These are phyloP conservation scores for Venturia canescens DNA, from an alignment of 1,140 invertebrate species.

Conservation along the genomic window DNA sequence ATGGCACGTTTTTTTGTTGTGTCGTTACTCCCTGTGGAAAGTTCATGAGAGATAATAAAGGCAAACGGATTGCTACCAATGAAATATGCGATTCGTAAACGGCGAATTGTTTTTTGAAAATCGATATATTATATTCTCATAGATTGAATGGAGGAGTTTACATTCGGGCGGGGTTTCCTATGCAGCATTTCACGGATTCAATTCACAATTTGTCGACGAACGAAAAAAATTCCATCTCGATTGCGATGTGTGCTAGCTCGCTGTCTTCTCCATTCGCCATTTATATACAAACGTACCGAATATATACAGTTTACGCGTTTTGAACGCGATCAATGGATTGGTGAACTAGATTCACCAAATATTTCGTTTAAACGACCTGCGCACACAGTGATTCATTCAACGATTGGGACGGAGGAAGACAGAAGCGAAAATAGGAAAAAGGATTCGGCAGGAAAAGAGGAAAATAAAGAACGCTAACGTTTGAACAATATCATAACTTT, in stretches of 20 bases:
- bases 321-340: neutral
- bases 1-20: too few species aligned
- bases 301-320: conserved; percentile 27
- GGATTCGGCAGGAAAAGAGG: neutral
- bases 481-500: neutral
- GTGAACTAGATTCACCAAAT: conserved; percentile 39
- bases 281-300: neutral
- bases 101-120: conserved; percentile 4
- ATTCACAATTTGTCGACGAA: conserved; percentile 40
- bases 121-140: neutral
- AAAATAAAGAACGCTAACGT: neutral
- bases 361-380: conserved; percentile 27
- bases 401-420: neutral
- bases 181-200: conserved; percentile 39
- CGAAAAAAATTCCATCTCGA: conserved; percentile 15
- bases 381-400: conserved; percentile 8
- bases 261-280: conserved; percentile 2
- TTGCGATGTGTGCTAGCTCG: neutral
- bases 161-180: neutral
- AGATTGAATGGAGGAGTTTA: neutral
- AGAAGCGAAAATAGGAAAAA: neutral
- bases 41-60: conserved; percentile 45
- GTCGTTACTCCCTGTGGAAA: neutral
- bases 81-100: neutral
- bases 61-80: neutral